Evolutionary conservation across 1,140 invertebrate species (phyloP).

Genomic region (Achatina immaculata): DNA sequence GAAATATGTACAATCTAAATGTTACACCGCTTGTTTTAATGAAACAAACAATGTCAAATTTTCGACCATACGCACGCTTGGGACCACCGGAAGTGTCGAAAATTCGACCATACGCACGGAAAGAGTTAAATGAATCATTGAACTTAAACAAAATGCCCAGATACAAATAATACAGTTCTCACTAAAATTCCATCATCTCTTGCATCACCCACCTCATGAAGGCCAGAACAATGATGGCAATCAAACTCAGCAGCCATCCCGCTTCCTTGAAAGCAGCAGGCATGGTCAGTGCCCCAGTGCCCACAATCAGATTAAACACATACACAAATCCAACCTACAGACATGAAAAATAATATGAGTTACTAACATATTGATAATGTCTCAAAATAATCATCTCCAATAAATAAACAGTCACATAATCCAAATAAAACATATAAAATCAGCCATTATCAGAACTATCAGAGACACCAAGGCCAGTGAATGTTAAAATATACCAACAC

Average conservation of each 20-base stretch:
- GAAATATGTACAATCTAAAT: too few relatives aligned
- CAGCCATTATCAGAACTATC: too few relatives aligned
- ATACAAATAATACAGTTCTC: too few relatives aligned
- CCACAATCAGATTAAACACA: conserved; percentile 98
- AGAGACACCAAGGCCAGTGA: not conserved
- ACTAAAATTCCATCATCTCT: not conserved
- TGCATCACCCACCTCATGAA: conserved; percentile 81
- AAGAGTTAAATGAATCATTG: too few relatives aligned
- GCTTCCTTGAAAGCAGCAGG: conserved; percentile 90
- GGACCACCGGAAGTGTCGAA: too few relatives aligned
- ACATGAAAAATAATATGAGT: conserved; percentile 14
- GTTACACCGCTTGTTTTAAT: too few relatives aligned
- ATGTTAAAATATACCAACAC: not conserved
- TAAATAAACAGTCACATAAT: not conserved
- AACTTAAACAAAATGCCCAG: too few relatives aligned
- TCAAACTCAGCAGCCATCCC: conserved; percentile 90
- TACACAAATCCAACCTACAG: conserved; percentile 91
- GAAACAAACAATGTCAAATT: too few relatives aligned
- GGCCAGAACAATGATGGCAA: conserved; percentile 85
- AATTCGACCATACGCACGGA: too few relatives aligned
- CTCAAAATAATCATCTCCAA: not conserved
- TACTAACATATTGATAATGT: not conserved
- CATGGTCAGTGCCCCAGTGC: conserved; percentile 94
- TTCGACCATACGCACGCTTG: too few relatives aligned
- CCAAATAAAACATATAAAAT: not conserved